Conservation (phyloP, 23 tunicate species). For the Trididemnum nubilum region DNA sequence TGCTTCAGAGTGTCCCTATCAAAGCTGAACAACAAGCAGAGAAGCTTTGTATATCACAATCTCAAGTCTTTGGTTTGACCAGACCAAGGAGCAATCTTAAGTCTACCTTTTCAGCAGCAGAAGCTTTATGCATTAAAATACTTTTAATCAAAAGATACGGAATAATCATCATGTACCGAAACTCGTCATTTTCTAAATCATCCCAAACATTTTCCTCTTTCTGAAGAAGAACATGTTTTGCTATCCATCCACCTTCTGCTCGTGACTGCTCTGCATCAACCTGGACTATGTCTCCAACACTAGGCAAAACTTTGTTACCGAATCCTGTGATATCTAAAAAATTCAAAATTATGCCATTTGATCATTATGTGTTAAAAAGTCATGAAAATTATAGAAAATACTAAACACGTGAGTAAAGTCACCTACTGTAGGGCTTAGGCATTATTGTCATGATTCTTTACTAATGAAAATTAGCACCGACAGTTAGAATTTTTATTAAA, state of each 20-base stretch:
- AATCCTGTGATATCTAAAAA: conserved; percentile 51
- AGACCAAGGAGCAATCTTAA: too few species aligned
- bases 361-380: background rate
- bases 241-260: conserved; percentile 74
- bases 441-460: too few species aligned
- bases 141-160: too few species aligned
- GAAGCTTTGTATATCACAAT: background rate
- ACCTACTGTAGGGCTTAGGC: too few species aligned
- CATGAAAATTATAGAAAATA: background rate
- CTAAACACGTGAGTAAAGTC: background rate
- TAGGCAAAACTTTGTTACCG: conserved; percentile 30
- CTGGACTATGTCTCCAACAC: conserved; percentile 55
- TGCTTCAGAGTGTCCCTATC: too few species aligned
- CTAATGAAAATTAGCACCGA: too few species aligned
- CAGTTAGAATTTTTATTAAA: too few species aligned
- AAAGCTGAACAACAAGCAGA: background rate
- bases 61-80: too few species aligned
- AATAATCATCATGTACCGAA: too few species aligned
- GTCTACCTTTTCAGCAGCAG: too few species aligned
- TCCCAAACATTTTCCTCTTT: conserved; percentile 38
- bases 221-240: background rate
- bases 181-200: conserved; percentile 14
- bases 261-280: conserved; percentile 37
- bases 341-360: too few species aligned
- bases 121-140: too few species aligned